Percentiles rank a stretch among this genome's conserved stretches.
phyloP scores from a whole-genome alignment of 2,113 vertebrate species.

The Tragelaphus buxtoni region DNA sequence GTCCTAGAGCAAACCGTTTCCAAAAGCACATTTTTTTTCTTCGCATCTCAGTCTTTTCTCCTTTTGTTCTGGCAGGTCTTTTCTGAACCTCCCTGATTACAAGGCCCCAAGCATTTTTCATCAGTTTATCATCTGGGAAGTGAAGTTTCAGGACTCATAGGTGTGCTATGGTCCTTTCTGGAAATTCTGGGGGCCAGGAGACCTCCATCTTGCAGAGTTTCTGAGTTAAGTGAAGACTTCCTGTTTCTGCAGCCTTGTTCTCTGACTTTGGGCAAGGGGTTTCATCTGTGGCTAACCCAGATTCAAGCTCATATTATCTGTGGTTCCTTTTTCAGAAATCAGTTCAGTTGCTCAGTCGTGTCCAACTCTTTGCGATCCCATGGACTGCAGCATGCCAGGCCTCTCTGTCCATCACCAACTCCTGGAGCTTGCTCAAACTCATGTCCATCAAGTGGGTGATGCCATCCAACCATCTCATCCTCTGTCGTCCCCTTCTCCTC shows the following conservation, averaged over 20 bases:
- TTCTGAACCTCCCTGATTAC: not conserved
- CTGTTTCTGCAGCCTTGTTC: not conserved
- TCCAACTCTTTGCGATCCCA: accelerated
- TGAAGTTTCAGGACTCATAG: not conserved
- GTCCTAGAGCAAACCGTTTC: not conserved
- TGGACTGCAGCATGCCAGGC: not conserved
- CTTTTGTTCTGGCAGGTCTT: not conserved
- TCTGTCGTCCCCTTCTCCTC: too few species aligned
- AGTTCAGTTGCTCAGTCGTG: not conserved
- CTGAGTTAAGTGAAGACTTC: not conserved
- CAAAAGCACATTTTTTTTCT: accelerated
- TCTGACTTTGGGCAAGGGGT: not conserved
- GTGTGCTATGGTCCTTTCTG: accelerated
- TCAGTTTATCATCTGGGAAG: accelerated
- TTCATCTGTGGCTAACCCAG: not conserved
- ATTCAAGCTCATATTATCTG: accelerated
- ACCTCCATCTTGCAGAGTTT: too few species aligned
- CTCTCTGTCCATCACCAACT: not conserved
- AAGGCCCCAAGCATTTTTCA: not conserved
- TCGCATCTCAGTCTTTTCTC: accelerated
- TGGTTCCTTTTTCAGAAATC: not conserved
- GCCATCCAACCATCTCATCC: not conserved
- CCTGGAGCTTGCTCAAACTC: not conserved
- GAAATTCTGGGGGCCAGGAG: accelerated
- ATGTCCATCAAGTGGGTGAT: not conserved